A percentile compares a stretch with the other conserved stretches of the same genome.
These are phyloP conservation scores for Paracentrotus lividus DNA, from an alignment of 53 echinoderm and acorn worm genomes.

Conservation along the genomic window DNA sequence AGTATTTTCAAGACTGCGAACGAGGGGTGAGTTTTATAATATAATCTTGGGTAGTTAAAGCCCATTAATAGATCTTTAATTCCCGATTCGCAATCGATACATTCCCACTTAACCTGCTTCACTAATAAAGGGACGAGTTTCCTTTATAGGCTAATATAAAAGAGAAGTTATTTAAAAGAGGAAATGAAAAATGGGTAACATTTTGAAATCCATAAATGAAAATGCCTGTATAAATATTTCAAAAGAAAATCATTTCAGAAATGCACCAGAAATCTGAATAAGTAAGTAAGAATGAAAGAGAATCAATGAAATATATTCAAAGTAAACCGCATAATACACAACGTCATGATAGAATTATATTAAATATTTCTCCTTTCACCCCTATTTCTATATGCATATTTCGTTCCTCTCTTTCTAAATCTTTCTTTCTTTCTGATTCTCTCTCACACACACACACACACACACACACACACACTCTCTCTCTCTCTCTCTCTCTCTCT, in stretches of 20 bases:
- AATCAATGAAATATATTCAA: neutral
- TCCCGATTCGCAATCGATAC: neutral
- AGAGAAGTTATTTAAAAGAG: neutral
- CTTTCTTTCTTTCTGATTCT: too few species aligned
- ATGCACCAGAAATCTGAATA: neutral
- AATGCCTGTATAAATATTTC: neutral
- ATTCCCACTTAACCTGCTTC: neutral
- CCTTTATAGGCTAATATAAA: neutral
- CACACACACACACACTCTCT: neutral
- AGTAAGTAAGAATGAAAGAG: neutral
- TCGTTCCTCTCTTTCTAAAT: too few species aligned
- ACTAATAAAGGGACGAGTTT: neutral
- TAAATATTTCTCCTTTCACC: too few species aligned
- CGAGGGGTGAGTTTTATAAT: neutral
- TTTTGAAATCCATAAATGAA: neutral
- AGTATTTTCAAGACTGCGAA: too few species aligned
- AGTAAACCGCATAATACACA: neutral
- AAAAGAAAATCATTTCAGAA: neutral
- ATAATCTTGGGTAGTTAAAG: neutral
- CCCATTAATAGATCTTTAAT: neutral
- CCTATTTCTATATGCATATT: too few species aligned
- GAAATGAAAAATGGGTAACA: neutral
- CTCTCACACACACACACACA: too few species aligned
- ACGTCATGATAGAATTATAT: too few species aligned
- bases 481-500: neutral